These are phyloP conservation scores for Cydia fagiglandana DNA, from an alignment of 1,140 invertebrate species.

Conservation along the genomic window DNA sequence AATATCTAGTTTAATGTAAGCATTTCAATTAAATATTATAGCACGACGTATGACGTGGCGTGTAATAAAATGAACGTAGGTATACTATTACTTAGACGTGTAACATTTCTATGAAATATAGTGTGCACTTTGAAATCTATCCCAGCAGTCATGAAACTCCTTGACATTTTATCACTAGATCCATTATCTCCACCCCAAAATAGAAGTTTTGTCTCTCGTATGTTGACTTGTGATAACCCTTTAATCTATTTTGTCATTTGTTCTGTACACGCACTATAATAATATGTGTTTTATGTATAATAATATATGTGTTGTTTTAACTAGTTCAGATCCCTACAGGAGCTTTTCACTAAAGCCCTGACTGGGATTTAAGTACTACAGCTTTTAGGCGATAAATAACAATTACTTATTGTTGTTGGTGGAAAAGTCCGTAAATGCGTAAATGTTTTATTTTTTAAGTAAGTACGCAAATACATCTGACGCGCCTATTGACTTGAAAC, in stretches of 20 bases:
- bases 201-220: conserved; percentile 10
- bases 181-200: neutral
- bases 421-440: neutral
- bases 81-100: too few relatives aligned
- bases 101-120: too few relatives aligned
- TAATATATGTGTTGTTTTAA: neutral
- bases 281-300: too few relatives aligned
- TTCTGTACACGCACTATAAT: neutral
- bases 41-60: too few relatives aligned
- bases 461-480: neutral
- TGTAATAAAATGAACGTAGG: too few relatives aligned
- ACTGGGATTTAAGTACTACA: neutral
- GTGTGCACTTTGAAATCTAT: too few relatives aligned
- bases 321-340: neutral
- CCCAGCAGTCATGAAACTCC: neutral
- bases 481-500: neutral
- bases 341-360: neutral
- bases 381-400: neutral
- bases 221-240: neutral
- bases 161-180: neutral
- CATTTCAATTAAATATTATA: too few relatives aligned
- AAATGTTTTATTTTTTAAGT: neutral
- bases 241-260: conserved; percentile 5
- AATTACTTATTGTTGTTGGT: neutral
- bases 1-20: too few relatives aligned